A percentile compares a stretch with the other conserved stretches of the same genome.
These are phyloP conservation scores for Theristicus caerulescens DNA, from an alignment of 2,113 vertebrate species.

Conservation along the genomic window DNA sequence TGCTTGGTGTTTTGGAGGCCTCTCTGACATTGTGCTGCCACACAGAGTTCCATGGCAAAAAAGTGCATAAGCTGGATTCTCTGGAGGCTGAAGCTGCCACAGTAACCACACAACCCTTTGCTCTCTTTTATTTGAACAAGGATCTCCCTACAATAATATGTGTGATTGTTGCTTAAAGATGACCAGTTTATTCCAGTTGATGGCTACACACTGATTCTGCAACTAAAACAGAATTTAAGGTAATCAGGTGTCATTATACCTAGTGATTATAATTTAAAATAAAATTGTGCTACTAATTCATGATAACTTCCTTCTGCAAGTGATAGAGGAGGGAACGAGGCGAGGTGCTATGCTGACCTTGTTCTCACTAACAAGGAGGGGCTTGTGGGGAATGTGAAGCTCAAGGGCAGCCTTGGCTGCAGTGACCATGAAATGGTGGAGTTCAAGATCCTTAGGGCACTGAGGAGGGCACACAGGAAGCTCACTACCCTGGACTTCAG, in stretches of 20 bases:
- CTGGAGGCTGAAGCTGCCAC: neutral
- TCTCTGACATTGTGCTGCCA: neutral
- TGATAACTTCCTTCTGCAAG: too few relatives aligned
- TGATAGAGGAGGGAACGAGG: too few relatives aligned
- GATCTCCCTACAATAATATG: neutral
- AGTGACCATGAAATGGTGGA: too few relatives aligned
- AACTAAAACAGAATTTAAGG: neutral
- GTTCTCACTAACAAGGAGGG: too few relatives aligned
- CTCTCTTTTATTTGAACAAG: neutral
- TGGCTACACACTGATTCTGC: neutral
- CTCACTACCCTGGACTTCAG: too few relatives aligned
- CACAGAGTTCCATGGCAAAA: neutral
- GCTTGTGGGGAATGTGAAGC: too few relatives aligned
- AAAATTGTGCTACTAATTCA: neutral
- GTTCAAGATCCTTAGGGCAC: too few relatives aligned
- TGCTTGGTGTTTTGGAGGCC: neutral
- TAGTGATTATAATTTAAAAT: neutral
- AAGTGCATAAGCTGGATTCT: rapidly evolving
- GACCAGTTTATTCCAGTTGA: neutral
- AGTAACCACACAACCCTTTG: neutral
- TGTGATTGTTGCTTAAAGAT: neutral
- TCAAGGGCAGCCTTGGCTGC: too few relatives aligned
- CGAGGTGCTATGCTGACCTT: too few relatives aligned
- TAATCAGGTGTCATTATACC: neutral
- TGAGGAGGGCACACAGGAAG: too few relatives aligned